Evolutionary conservation across 2,797 vertebrate species (phyloP).

Genomic region (Chaunax sp.): DNA sequence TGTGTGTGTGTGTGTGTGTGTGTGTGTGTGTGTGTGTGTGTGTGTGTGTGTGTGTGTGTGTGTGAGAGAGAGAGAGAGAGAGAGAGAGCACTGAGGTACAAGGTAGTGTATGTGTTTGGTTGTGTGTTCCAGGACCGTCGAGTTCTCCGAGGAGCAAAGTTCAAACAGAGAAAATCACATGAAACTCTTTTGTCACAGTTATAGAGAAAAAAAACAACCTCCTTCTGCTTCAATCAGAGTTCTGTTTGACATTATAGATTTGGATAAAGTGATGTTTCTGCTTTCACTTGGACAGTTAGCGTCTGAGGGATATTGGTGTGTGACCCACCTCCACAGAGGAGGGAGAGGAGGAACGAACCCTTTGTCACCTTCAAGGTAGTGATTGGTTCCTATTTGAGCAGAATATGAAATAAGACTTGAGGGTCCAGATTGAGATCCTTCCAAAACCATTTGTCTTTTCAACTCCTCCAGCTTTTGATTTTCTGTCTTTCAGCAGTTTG

Average conservation of each 20-base stretch:
- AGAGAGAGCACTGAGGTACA: conserved; percentile 27
- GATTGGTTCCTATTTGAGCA: not conserved
- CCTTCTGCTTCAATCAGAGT: not conserved
- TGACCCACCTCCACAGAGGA: too few species aligned
- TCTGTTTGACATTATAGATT: not conserved
- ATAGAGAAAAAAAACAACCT: not conserved
- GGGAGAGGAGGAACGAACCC: too few species aligned
- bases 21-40: too few species aligned
- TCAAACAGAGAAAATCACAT: conserved; percentile 38
- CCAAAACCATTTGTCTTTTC: too few species aligned
- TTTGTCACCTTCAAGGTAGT: conserved; percentile 15
- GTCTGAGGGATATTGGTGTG: too few species aligned
- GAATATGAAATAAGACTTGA: too few species aligned
- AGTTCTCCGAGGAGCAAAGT: conserved; percentile 10
- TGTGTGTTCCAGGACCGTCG: conserved; percentile 16
- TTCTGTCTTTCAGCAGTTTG: not conserved
- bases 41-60: not conserved
- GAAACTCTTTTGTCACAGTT: conserved; percentile 8
- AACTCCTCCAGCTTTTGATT: not conserved
- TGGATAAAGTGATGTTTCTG: conserved; percentile 14
- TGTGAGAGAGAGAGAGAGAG: conserved; percentile 10
- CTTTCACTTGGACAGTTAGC: conserved; percentile 7
- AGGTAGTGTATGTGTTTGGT: conserved; percentile 10
- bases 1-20: too few species aligned
- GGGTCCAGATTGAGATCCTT: too few species aligned